phyloP scores from a whole-genome alignment of 2,797 vertebrate genomes.

The Tolypeutes matacus region DNA sequence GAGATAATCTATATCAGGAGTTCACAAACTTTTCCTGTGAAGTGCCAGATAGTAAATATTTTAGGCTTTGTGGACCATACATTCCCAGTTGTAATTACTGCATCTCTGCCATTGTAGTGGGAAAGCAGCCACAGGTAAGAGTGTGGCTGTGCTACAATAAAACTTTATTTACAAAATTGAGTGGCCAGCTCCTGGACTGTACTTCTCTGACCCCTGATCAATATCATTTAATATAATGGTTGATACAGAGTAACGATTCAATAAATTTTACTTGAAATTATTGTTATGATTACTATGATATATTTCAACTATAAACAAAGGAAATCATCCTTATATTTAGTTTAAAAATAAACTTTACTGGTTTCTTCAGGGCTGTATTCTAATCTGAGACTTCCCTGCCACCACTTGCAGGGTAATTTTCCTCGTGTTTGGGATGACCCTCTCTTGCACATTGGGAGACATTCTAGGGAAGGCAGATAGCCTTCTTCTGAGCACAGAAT shows the following conservation, averaged over 20 bases:
- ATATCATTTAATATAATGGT: background rate
- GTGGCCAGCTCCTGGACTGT: background rate
- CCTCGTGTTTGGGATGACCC: no score
- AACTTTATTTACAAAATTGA: background rate
- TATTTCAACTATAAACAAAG: background rate
- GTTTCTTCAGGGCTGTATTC: background rate
- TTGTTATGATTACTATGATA: background rate
- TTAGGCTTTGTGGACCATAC: background rate
- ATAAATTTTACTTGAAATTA: background rate
- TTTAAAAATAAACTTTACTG: background rate
- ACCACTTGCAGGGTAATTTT: background rate
- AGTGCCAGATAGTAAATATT: background rate
- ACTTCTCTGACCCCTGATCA: background rate
- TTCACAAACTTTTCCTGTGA: background rate
- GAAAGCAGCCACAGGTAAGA: background rate
- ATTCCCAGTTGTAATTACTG: background rate
- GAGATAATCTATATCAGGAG: background rate
- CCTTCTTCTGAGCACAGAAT: background rate
- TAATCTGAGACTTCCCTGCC: background rate
- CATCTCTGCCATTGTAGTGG: background rate
- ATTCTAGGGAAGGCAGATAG: background rate
- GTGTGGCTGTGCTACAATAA: background rate
- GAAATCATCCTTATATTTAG: background rate
- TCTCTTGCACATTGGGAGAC: background rate
- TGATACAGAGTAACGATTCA: background rate